phyloP scores from a whole-genome alignment of 2,797 vertebrate species.

The Gypaetus barbatus region DNA sequence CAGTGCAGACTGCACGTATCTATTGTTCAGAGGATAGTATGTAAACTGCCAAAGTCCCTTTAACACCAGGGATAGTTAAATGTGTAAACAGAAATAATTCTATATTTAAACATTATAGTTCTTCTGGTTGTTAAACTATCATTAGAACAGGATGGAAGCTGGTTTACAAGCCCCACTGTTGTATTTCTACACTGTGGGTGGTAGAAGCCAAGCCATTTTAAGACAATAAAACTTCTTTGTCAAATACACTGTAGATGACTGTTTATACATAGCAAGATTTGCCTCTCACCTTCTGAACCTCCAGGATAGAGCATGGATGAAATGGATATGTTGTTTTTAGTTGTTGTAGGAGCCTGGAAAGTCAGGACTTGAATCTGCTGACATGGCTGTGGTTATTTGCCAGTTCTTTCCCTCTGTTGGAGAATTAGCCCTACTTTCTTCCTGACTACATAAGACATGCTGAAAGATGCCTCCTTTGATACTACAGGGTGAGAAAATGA shows the following conservation, averaged over 20 bases:
- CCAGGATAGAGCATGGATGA: neutral
- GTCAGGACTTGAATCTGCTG: constrained; percentile 3
- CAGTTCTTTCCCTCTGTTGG: neutral
- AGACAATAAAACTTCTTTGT: constrained; percentile 66
- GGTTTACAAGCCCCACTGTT: constrained; percentile 50
- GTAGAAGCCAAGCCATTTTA: constrained; percentile 56
- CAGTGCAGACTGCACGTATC: neutral
- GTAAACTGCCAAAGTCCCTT: constrained; percentile 37
- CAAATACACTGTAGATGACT: constrained; percentile 51
- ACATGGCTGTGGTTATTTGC: neutral
- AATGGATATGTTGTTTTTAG: constrained; percentile 42
- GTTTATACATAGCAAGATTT: constrained; percentile 59
- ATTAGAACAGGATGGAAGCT: constrained; percentile 56
- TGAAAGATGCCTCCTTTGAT: neutral
- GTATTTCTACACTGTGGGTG: constrained; percentile 52
- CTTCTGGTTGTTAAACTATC: constrained; percentile 65
- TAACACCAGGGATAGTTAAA: constrained; percentile 29
- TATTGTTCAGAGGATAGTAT: constrained; percentile 11
- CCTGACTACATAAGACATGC: neutral
- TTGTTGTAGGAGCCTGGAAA: constrained; percentile 32
- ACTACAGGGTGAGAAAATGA: neutral
- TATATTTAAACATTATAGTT: constrained; percentile 61
- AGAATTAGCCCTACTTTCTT: neutral
- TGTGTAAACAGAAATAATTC: constrained; percentile 66
- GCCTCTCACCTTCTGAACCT: constrained; percentile 59